These are phyloP conservation scores for Pelvicachromis taeniatus DNA, from an alignment of 2,113 vertebrate species.

Conservation along the genomic window DNA sequence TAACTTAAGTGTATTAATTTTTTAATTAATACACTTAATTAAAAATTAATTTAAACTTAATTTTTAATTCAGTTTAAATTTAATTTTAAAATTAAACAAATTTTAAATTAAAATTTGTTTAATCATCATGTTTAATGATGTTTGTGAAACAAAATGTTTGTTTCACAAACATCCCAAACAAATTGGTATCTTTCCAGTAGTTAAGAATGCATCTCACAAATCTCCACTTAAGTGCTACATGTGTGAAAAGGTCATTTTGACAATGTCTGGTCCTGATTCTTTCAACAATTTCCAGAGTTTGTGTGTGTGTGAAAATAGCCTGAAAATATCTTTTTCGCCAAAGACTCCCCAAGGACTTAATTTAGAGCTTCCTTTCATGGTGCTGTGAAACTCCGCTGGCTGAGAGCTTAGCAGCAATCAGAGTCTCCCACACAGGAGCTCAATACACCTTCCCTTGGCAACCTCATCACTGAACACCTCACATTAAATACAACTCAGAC, in stretches of 20 bases:
- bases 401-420: background rate
- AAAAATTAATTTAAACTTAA: too few species aligned
- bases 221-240: background rate
- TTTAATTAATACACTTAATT: too few species aligned
- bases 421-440: slow-evolving; percentile 14
- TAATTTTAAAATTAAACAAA: too few species aligned
- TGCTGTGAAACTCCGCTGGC: background rate
- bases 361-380: background rate
- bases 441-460: slow-evolving; percentile 45
- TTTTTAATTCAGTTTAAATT: too few species aligned
- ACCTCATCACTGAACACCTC: slow-evolving; percentile 5
- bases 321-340: background rate
- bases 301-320: background rate
- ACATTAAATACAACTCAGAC: slow-evolving; percentile 14
- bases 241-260: background rate
- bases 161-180: too few species aligned
- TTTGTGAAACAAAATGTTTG: too few species aligned
- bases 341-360: background rate
- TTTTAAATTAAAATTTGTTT: too few species aligned
- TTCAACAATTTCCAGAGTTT: background rate
- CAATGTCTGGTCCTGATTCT: background rate
- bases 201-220: background rate
- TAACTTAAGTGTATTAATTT: too few species aligned
- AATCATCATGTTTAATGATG: too few species aligned
- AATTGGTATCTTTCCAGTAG: background rate